Conservation (phyloP, 92 coral and sea anemone species). For the Parazoanthus darwini region DNA sequence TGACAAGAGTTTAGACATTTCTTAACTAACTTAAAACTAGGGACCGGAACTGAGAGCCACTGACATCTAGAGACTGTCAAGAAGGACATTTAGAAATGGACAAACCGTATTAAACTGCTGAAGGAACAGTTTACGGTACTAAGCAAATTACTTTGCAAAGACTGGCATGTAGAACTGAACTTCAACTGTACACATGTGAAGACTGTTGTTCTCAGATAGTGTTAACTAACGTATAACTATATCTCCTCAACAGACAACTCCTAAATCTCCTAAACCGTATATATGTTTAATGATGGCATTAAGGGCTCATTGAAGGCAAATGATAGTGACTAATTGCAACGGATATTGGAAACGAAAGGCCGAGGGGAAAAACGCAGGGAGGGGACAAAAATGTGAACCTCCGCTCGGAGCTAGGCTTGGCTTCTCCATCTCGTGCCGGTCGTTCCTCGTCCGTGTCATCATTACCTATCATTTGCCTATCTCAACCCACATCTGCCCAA, state of each 20-base stretch:
- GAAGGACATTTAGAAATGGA: too few species aligned
- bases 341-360: background rate
- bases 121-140: too few species aligned
- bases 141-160: too few species aligned
- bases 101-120: too few species aligned
- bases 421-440: background rate
- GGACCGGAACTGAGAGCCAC: too few species aligned
- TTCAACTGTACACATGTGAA: background rate
- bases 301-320: background rate
- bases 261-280: background rate
- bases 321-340: background rate
- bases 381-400: background rate
- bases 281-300: background rate
- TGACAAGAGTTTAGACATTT: too few species aligned
- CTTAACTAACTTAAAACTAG: too few species aligned
- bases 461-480: background rate
- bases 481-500: background rate
- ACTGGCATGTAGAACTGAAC: background rate
- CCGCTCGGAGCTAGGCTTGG: background rate
- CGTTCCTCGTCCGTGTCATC: background rate
- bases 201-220: background rate
- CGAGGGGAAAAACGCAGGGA: background rate
- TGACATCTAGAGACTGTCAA: too few species aligned
- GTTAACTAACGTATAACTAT: too few species aligned
- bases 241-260: background rate